Conservation (phyloP, 2,797 vertebrate species). For the Etheostoma perlongum region DNA sequence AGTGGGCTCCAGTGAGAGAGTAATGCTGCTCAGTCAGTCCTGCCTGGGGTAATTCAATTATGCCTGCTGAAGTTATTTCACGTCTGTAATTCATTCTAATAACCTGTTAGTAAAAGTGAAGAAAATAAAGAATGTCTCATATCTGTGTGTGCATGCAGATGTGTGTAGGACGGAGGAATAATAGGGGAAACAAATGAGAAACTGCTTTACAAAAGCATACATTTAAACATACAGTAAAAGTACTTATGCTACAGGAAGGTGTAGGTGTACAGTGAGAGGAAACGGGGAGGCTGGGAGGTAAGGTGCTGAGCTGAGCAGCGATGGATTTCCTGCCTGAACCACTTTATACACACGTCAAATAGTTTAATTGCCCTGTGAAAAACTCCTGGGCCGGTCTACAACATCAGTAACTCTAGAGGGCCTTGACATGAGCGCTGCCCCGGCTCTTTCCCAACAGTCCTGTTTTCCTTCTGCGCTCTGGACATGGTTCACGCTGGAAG, state of each 20-base stretch:
- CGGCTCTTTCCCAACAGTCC: slow-evolving; percentile 34
- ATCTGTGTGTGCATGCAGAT: slow-evolving; percentile 15
- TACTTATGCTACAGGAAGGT: slow-evolving; percentile 53
- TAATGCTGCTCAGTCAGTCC: slow-evolving; percentile 35
- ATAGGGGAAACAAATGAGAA: not conserved
- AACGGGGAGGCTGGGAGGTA: slow-evolving; percentile 37
- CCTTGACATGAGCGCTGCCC: slow-evolving; percentile 50
- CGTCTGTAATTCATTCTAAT: slow-evolving; percentile 61
- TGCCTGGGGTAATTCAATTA: slow-evolving; percentile 55
- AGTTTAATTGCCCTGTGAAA: slow-evolving; percentile 75
- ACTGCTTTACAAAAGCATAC: not conserved
- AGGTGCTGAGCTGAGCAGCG: slow-evolving; percentile 62
- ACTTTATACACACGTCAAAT: slow-evolving; percentile 72
- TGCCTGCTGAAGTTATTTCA: slow-evolving; percentile 44
- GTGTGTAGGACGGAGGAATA: slow-evolving; percentile 26
- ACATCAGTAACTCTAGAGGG: slow-evolving; percentile 64
- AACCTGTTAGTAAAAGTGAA: slow-evolving; percentile 58
- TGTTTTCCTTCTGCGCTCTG: slow-evolving; percentile 64
- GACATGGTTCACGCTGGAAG: slow-evolving; percentile 50
- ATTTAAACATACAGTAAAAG: slow-evolving; percentile 29
- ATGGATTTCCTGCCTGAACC: slow-evolving; percentile 78
- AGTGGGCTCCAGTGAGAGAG: slow-evolving; percentile 39
- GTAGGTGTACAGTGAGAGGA: slow-evolving; percentile 58
- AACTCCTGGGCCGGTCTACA: slow-evolving; percentile 39
- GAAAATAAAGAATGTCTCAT: slow-evolving; percentile 62